These are phyloP conservation scores for Cyphomyrus discorhynchus DNA, from an alignment of 2,113 vertebrate species.

Conservation along the genomic window DNA sequence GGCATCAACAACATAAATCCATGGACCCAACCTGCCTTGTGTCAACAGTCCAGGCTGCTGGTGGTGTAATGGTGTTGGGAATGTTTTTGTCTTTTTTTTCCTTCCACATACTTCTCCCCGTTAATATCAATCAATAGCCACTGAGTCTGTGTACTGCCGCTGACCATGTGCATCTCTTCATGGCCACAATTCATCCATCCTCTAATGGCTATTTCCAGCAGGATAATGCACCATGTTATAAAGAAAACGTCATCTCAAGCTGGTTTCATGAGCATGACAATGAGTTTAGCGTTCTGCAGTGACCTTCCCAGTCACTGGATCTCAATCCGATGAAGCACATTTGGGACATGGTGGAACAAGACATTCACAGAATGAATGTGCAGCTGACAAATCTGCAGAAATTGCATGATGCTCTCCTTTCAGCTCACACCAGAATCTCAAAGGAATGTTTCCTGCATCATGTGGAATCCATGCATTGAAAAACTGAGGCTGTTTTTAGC, in stretches of 20 bases:
- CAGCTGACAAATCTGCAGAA: background rate
- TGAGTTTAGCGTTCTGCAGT: background rate
- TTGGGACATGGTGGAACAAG: background rate
- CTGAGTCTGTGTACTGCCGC: background rate
- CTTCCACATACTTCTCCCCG: background rate
- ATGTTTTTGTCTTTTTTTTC: background rate
- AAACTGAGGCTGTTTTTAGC: background rate
- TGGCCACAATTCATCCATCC: background rate
- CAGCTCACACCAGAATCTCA: background rate
- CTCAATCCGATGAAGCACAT: background rate
- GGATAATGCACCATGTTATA: background rate
- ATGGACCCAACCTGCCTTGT: background rate
- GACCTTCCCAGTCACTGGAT: background rate
- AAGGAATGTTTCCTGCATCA: background rate
- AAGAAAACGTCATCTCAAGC: background rate
- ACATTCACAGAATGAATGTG: background rate
- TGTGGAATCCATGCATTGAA: background rate
- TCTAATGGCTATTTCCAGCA: background rate
- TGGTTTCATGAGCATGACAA: background rate
- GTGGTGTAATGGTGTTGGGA: background rate
- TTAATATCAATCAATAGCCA: background rate
- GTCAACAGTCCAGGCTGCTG: background rate
- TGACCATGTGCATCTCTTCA: background rate
- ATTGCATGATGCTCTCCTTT: background rate
- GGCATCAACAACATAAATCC: background rate